Base-by-base conservation (phyloP, 1,140 invertebrate species). In the Drosophila trapezifrons region DNA sequence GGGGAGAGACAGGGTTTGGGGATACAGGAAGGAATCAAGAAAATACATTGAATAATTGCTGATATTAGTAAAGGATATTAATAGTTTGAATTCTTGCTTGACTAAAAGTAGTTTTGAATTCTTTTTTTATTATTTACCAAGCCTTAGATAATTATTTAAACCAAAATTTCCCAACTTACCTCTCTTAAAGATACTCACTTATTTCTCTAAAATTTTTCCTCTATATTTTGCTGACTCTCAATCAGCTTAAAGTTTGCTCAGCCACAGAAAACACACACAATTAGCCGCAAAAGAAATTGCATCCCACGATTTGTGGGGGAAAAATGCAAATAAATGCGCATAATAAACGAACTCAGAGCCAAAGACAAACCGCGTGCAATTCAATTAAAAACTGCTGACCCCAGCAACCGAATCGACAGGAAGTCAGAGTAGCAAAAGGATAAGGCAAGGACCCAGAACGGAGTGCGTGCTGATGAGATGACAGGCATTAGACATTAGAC, bases 371-470 rank as follows among this genome's bases (percentile, higher is more conserved):
- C 62, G 57, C 66, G 70, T 82, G 73, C 67, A 81, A 90, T 90
- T 90, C 87, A 90, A 90, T 90, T 90, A 90, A 84, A 90, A 90
- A 90, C 58, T 81, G 87, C 83, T 87, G 87, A 87, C 49, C 66
- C 66, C 69, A 29, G 37, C 51, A 37, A 10, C 51, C 45, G 27
- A 40, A 69, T 80, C 65, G 83, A 64, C 76, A 82, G 78, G 73
- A 76, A 76, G 72, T 64, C 47, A 38, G 32, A 51, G 38, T 40
- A 52, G 64, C 66, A 76, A 80, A 76, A 63, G 77, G 72, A 67
- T 85, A 57, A 65, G 66, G 15, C 22, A 35, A 47, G 51, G 3
- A 37, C 37, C 25, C 3, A 46, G 10, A 2, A 12, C 18, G 46
- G 27, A 65, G 65, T 51, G 65, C 65, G 65, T 75, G 55, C 40